Evolutionary conservation across 1,140 invertebrate genomes (phyloP), one percentile per base, ranked within the genome.

Genomic region (Galleria mellonella): DNA sequence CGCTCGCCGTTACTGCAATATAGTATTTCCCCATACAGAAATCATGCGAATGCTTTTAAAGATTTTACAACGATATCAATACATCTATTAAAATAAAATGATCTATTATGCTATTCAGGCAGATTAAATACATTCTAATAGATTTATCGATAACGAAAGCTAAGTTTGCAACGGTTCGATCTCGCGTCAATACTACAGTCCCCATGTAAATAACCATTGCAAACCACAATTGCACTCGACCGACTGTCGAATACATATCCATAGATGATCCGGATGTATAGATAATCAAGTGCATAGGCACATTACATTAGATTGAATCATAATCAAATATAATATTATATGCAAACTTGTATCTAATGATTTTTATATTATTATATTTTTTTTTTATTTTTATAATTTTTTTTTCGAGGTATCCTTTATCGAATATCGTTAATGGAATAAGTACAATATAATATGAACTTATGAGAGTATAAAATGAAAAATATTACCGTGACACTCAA

Each of bases 251-350:
- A 44, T 57, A 55, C 43, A 40, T 53, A 63, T 75, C 69, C 67
- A 50, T 15, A 56, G 78, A 40, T 83, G 72, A 68, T 61, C 14
- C 32, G 72, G 75, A 79, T 55, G 41, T 43, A 41, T 40, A 56
- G 44, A 55, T 37, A 14, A 65, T 71, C 75, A 82, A 84, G 77
- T 72, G 76, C 74, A 81, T 73, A 79, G 46, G 71, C 71, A 85
- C 76, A 83, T 85, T 82, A 85, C 68, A 82, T 83, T 59, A 82
- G 78, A 83, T 85, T 78, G 75, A 54, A 62, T 45, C 37, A 71
- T 84, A 79, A 82, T 82, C 76, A 70, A 83, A 85, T 71, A 85
- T 83, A 83, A 84, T 78, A 84, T 82, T 69, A 69, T 72, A 84
- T 84, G 81, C 76, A 47, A 71, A 66, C 81, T 78, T 82, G 72